Base-by-base conservation (phyloP, 2,113 vertebrate genomes). In the Oryzias woworae region DNA sequence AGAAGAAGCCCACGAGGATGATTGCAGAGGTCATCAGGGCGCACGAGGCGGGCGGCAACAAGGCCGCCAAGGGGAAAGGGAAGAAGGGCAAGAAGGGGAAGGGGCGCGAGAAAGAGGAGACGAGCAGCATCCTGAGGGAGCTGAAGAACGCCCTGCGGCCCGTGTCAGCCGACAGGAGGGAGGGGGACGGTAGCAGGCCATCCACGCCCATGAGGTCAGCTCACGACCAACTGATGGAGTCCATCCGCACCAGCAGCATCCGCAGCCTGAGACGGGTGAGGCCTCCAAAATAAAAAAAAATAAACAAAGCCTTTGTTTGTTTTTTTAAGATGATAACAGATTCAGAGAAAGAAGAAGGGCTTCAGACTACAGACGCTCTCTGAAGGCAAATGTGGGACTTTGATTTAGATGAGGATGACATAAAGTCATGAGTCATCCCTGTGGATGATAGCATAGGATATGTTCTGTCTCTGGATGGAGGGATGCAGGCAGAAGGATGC, bases 171-270 rank as follows among this genome's bases (percentile, higher is more conserved):
- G 95, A 97, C 20, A 91, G 89, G 80, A 93, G 91, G 77, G 73
- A 66, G 51, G 95, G 96, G 69, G 95, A 96, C 24, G 76, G 74
- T 47, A 97, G 95, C 69, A 89, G 95, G 59, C 96, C 96, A 0
- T 94, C 96, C 18, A 98, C 96, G 0, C 97, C 97, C 0, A 91
- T 94, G 77, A 92, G 94, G 59, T 96, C 95, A 0, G 90, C 92
- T 36, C 97, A 95, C 5, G 94, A 96, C 65, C 93, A 94, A 70
- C 94, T 99, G 45, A 98, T 99, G 97, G 94, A 96, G 59, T 92
- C 95, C 15, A 99, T 99, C 71, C 93, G 94, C 31, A 82, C 53
- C 53, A 96, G 95, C 90, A 96, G 86, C 83, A 53, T 95, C 14
- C 91, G 85, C 73, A 89, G 87, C 26, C 88, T 99, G 48, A 90